Evolutionary conservation across 2,797 vertebrate species (phyloP), one percentile per base, ranked within the genome.

Genomic region (Neosilurus mollespiculum): DNA sequence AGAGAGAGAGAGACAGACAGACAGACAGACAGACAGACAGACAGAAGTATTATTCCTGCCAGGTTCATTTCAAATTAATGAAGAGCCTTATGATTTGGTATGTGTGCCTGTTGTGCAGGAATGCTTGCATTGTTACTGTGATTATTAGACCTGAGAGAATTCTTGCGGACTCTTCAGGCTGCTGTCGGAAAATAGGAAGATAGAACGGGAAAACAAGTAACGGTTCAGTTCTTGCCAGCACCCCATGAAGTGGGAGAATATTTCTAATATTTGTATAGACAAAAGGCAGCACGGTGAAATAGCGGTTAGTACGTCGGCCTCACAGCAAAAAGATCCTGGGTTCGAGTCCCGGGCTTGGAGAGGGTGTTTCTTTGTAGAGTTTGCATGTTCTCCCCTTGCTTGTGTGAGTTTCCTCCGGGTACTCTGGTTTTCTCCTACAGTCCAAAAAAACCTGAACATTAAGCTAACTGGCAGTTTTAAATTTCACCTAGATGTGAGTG

Each of bases 1-100:
- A 78, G 67, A 73, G 59, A 61, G 65, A 67, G 64, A 71, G 51
- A 56, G 20, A 80, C 2, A 37, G 59, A 78, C 61, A 73, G 59
- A 61, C 59, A 67, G 64, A 71, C 34, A 56, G 20, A 80, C 2
- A 67, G 4, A 18, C 20, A 79, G 22, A 43, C n/a, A 77, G 69
- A 72, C 34, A 62, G 79, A 81, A 77, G 77, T 24, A 69, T 59
- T 69, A 20, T 56, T 30, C 59, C 70, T 83, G 78, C 43, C 69
- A 81, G 61, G 49, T 81, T 86, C 34, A 77, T 80, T 83, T 71
- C 34, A 76, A 70, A 85, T 83, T 61, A 76, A 56, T 83, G 64
- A 37, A 16, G 15, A 22, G 56, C 73, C 75, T 81, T 73, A 20
- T 20, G 26, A 64, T 80, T 37, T 22, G 56, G 66, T 64, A 66